These are phyloP conservation scores for Cyanoliseus patagonus DNA, from an alignment of 2,113 vertebrate species.

Conservation along the genomic window DNA sequence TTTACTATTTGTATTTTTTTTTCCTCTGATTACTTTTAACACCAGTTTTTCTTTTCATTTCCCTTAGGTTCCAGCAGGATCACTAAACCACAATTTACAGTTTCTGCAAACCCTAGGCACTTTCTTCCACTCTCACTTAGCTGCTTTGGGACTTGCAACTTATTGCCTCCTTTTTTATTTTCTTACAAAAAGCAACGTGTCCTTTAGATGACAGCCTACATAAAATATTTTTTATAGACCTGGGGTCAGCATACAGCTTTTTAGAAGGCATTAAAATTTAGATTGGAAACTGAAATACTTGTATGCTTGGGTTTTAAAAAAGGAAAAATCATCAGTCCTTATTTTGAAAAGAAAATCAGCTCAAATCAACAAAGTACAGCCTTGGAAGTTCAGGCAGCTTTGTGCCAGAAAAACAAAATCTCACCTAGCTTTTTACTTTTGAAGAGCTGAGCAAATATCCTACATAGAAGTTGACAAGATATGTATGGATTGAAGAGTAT, in stretches of 20 bases:
- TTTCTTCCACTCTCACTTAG: constrained; percentile 69
- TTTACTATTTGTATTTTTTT: constrained; percentile 27
- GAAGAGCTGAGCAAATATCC: neutral
- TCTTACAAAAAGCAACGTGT: constrained; percentile 61
- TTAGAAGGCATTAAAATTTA: constrained; percentile 54
- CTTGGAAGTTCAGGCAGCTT: neutral
- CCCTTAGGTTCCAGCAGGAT: constrained; percentile 56
- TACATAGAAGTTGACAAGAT: neutral
- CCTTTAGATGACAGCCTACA: constrained; percentile 50
- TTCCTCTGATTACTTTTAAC: constrained; percentile 59
- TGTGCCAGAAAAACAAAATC: neutral
- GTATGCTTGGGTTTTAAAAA: neutral
- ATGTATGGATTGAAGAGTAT: neutral
- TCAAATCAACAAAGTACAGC: neutral
- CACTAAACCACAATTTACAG: constrained; percentile 75
- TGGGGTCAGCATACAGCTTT: constrained; percentile 46
- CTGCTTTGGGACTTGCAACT: constrained; percentile 77
- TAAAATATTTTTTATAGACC: constrained; percentile 67
- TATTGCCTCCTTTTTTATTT: constrained; percentile 71
- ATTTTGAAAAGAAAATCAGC: neutral
- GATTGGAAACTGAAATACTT: constrained; percentile 19
- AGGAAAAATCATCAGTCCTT: neutral
- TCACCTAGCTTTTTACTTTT: neutral
- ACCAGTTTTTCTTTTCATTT: constrained; percentile 63
- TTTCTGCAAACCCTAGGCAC: constrained; percentile 61